Percentiles rank a stretch among this genome's conserved stretches.
These are phyloP conservation scores for Gonioctena quinquepunctata DNA, from an alignment of 1,140 invertebrate genomes.

Conservation along the genomic window DNA sequence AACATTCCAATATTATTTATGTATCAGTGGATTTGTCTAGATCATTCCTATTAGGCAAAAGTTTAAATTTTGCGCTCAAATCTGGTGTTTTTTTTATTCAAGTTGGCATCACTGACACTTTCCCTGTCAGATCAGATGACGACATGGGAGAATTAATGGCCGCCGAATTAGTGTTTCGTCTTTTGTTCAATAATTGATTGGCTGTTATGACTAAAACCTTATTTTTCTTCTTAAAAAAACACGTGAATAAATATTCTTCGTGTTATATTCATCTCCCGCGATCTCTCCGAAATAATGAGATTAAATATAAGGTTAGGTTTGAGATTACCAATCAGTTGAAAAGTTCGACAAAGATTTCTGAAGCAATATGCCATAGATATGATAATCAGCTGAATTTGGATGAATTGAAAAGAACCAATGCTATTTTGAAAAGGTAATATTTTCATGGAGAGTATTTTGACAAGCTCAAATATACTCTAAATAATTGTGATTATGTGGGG, in stretches of 20 bases:
- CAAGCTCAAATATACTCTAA: no score
- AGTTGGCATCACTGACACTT: not conserved
- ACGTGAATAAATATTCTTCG: not conserved
- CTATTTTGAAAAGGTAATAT: slow-evolving; percentile 5
- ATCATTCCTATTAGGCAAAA: not conserved
- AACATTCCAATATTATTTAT: no score
- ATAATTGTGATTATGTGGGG: no score
- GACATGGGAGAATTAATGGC: not conserved
- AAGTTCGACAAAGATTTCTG: not conserved
- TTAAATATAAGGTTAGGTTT: slow-evolving; percentile 7
- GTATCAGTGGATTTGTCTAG: no score
- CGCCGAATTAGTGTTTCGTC: not conserved
- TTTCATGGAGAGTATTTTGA: not conserved
- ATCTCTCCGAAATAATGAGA: not conserved
- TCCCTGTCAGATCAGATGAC: no score
- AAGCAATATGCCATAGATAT: not conserved
- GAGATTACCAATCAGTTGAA: not conserved
- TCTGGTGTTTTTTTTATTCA: not conserved
- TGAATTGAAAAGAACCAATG: not conserved
- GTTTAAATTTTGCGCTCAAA: not conserved
- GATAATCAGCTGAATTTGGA: not conserved
- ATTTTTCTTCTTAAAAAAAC: not conserved
- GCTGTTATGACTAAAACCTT: not conserved
- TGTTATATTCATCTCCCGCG: not conserved
- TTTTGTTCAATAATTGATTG: not conserved